A percentile compares a stretch with the other conserved stretches of the same genome.
Conservation (phyloP, 2,888 invertebrate species). For the Philereme transversata region DNA sequence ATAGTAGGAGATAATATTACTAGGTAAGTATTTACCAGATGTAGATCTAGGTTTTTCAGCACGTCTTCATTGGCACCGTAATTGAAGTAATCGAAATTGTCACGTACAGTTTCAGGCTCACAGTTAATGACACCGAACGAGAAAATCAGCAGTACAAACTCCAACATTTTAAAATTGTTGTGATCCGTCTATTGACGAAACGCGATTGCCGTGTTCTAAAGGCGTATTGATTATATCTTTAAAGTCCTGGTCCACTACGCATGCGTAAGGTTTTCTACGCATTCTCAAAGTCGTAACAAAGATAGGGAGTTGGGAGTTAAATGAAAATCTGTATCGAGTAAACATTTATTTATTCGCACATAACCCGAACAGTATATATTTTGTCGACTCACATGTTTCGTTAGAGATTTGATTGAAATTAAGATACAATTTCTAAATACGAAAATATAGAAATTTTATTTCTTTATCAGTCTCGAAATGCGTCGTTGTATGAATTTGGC, state of each 20-base stretch:
- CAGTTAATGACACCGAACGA: slow-evolving; percentile 57
- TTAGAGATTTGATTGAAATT: slow-evolving; percentile 43
- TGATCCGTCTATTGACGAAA: slow-evolving; percentile 54
- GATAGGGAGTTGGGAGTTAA: slow-evolving; percentile 44
- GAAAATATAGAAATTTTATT: slow-evolving; percentile 78
- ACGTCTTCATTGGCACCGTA: slow-evolving; percentile 72
- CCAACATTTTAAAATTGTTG: slow-evolving; percentile 69
- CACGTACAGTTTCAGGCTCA: slow-evolving; percentile 77
- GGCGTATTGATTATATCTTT: slow-evolving; percentile 64
- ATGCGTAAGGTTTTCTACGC: slow-evolving; percentile 61
- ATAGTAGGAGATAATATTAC: background rate
- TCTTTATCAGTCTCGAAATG: slow-evolving; percentile 77
- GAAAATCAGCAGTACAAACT: slow-evolving; percentile 53
- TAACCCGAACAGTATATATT: slow-evolving; percentile 56
- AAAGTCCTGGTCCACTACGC: slow-evolving; percentile 54
- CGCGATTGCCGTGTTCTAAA: slow-evolving; percentile 52
- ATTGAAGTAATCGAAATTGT: slow-evolving; percentile 76
- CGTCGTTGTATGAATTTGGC: slow-evolving; percentile 68
- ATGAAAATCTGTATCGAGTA: slow-evolving; percentile 54
- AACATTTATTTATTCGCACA: slow-evolving; percentile 66
- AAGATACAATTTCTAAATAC: slow-evolving; percentile 45
- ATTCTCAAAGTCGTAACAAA: slow-evolving; percentile 60
- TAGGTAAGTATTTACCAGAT: slow-evolving; percentile 56
- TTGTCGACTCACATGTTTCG: slow-evolving; percentile 45
- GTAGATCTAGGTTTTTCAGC: slow-evolving; percentile 69